These are phyloP conservation scores for Rhaphigaster nebulosa DNA, from an alignment of 2,888 invertebrate genomes.

Conservation along the genomic window DNA sequence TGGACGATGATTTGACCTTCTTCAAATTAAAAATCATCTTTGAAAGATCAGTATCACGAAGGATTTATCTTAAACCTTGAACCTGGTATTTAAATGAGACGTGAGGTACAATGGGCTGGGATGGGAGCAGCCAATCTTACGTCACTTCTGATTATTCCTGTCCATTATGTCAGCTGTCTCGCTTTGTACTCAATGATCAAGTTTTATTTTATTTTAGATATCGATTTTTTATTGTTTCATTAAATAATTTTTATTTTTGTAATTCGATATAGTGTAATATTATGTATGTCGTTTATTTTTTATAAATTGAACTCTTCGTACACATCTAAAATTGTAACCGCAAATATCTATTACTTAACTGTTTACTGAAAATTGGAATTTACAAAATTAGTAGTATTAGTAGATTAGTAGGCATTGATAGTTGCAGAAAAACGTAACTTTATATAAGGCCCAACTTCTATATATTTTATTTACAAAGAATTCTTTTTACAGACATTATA, in stretches of 20 bases:
- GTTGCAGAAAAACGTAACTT: no score
- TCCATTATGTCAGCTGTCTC: slow-evolving; percentile 3
- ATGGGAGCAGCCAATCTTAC: not conserved
- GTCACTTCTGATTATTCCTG: slow-evolving; percentile 25
- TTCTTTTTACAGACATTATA: no score
- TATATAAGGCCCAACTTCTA: no score
- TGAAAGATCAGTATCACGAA: not conserved
- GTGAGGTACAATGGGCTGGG: not conserved
- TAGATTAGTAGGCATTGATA: no score
- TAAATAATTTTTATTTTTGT: not conserved
- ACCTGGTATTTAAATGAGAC: slow-evolving; percentile 26
- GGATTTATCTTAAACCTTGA: not conserved
- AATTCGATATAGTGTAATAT: not conserved
- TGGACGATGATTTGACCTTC: not conserved
- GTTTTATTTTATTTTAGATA: not conserved
- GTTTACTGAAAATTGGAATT: no score
- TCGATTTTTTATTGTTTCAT: not conserved
- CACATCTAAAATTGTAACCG: no score
- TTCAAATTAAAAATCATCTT: slow-evolving; percentile 3
- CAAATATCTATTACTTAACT: no score
- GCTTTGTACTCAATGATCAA: not conserved
- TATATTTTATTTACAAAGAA: no score
- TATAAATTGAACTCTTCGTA: no score
- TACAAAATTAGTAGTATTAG: no score
- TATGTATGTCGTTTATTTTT: no score